A percentile compares a stretch with the other conserved stretches of the same genome.
Conservation (phyloP, 2,888 invertebrate species). For the Drosophila emarginata region DNA sequence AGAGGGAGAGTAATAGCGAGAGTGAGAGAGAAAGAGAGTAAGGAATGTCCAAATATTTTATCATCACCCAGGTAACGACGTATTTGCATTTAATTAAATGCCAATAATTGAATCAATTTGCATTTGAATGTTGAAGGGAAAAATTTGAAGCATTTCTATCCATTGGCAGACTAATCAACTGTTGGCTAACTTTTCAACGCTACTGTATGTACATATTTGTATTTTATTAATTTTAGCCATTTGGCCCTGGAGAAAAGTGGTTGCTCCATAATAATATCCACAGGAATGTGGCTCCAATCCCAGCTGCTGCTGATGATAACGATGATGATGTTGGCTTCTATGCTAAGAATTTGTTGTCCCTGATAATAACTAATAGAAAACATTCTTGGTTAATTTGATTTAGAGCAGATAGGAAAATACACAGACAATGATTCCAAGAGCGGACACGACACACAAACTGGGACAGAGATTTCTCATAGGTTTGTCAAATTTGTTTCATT, state of each 20-base stretch:
- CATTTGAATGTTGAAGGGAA: constrained; percentile 63
- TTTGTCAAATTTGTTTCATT: constrained; percentile 1
- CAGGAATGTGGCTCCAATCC: constrained; percentile 35
- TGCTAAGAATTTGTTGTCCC: constrained; percentile 6
- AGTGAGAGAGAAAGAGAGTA: background rate
- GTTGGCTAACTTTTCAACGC: constrained; percentile 46
- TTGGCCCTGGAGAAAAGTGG: constrained; percentile 30
- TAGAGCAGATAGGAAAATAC: constrained; percentile 10
- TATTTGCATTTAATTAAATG: constrained; percentile 74
- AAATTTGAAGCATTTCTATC: constrained; percentile 44
- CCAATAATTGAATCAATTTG: constrained; percentile 76
- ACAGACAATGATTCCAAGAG: background rate
- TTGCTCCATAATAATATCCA: constrained; percentile 18
- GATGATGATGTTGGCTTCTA: background rate
- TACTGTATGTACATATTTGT: constrained; percentile 58
- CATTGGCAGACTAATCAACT: constrained; percentile 65
- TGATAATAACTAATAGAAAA: constrained; percentile 25
- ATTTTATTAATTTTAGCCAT: constrained; percentile 65
- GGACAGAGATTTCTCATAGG: background rate
- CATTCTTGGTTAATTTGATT: constrained; percentile 64
- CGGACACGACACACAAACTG: background rate
- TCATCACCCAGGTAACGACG: constrained; percentile 42
- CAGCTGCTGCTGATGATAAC: background rate
- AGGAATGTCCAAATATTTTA: constrained; percentile 26
- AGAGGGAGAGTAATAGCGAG: background rate